Base-by-base conservation (phyloP, 2,797 vertebrate genomes). In the Limnodromus scolopaceus region DNA sequence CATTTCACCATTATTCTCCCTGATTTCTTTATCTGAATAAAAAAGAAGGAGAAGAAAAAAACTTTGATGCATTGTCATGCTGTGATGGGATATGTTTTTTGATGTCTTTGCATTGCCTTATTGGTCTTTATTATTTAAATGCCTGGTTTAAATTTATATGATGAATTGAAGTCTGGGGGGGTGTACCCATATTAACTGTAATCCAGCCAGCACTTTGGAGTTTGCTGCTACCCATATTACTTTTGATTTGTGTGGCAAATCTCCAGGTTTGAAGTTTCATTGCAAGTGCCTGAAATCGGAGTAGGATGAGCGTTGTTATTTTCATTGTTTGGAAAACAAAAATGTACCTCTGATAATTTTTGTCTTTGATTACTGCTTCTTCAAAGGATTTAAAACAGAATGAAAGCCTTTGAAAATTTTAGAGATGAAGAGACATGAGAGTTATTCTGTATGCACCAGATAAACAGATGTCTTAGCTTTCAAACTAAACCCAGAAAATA, bases 281-380 rank as follows among this genome's bases (percentile, higher is more conserved):
- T 96, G 90, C 90, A 97, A 97, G 93, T 98, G 95, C 97, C 97
- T 97, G 95, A 98, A 98, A 98, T 97, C 16, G 93, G 96, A 98
- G 92, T 95, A 96, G 97, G 96, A 95, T 96, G 97, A 97, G 76
- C 78, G 93, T 97, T 98, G 98, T 98, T 98, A 98, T 98, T 98
- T 98, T 98, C 98, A 98, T 98, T 98, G 98, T 98, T 98, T 98
- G 98, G 97, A 98, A 98, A 98, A 98, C 97, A 98, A 98, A 98
- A 98, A 98, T 98, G 98, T 98, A 98, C 98, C 98, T 98, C 98
- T 98, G 98, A 98, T 98, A 98, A 98, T 98, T 98, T 98, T 98
- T 98, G 98, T 98, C 98, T 98, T 98, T 98, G 98, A 98, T 98
- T 98, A 98, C 96, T 96, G 80, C 97, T 98, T 98, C 98, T 98